These are phyloP conservation scores for Noctua janthe DNA, from an alignment of 2,888 invertebrate genomes.

Conservation along the genomic window DNA sequence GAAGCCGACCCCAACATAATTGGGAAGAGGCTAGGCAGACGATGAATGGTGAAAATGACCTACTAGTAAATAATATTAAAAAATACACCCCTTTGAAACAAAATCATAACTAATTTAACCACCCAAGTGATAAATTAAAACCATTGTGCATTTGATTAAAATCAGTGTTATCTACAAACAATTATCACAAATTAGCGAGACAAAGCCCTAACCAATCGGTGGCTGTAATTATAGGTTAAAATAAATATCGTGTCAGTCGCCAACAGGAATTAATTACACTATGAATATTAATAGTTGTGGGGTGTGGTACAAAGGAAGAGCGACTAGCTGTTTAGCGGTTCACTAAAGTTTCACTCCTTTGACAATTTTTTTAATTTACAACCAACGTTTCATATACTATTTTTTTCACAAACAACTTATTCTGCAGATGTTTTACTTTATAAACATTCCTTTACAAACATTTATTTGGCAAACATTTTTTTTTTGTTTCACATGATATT, in stretches of 20 bases:
- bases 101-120: not conserved
- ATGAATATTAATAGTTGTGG: constrained; percentile 64
- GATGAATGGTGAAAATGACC: not conserved
- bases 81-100: too few relatives aligned
- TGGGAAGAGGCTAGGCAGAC: not conserved
- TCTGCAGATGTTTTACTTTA: too few relatives aligned
- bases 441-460: too few relatives aligned
- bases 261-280: constrained; percentile 61
- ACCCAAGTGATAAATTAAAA: constrained; percentile 6
- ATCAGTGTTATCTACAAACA: constrained; percentile 11
- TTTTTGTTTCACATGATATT: too few relatives aligned
- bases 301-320: not conserved
- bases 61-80: not conserved
- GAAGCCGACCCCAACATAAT: not conserved
- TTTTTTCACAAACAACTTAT: too few relatives aligned
- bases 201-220: constrained; percentile 38
- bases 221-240: constrained; percentile 43
- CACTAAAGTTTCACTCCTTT: too few relatives aligned
- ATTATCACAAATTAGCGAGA: constrained; percentile 21
- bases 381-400: too few relatives aligned
- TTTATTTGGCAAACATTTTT: too few relatives aligned
- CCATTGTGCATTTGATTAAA: constrained; percentile 22
- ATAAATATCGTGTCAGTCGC: constrained; percentile 56
- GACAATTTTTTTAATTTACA: too few relatives aligned
- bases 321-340: not conserved